These are phyloP conservation scores for Darevskia mixta DNA, from an alignment of 2,797 vertebrate genomes.

Conservation along the genomic window DNA sequence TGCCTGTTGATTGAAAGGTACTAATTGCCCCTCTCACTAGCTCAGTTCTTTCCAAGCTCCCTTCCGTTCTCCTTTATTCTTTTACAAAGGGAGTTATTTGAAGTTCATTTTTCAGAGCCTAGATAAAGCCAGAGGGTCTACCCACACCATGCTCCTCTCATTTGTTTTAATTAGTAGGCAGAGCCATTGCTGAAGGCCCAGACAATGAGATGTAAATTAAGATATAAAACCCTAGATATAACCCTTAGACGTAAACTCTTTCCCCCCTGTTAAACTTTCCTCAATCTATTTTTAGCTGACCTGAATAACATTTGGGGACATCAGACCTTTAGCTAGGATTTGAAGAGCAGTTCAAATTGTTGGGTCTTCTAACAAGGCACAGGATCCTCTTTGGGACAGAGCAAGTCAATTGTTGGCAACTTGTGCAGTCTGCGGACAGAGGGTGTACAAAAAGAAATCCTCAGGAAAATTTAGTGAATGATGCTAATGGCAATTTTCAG, in stretches of 20 bases:
- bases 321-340: not conserved
- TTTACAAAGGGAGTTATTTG: not conserved
- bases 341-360: not conserved
- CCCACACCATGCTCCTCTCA: not conserved
- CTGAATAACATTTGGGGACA: not conserved
- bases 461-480: not conserved
- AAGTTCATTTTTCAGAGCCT: constrained; percentile 29
- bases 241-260: not conserved
- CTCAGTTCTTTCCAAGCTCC: not conserved
- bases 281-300: constrained; percentile 9
- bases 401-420: not conserved
- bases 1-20: constrained; percentile 15
- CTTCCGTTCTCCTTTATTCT: not conserved
- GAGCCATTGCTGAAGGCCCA: constrained; percentile 5
- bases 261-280: not conserved
- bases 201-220: constrained; percentile 20
- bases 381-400: not conserved
- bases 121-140: not conserved
- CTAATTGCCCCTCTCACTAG: not conserved
- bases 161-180: constrained; percentile 36
- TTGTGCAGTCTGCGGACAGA: not conserved
- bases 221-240: not conserved
- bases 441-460: not conserved
- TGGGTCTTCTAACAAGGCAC: not conserved
- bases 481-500: not conserved